These are phyloP conservation scores for Agrotis segetum DNA, from an alignment of 2,888 invertebrate genomes.

Conservation along the genomic window DNA sequence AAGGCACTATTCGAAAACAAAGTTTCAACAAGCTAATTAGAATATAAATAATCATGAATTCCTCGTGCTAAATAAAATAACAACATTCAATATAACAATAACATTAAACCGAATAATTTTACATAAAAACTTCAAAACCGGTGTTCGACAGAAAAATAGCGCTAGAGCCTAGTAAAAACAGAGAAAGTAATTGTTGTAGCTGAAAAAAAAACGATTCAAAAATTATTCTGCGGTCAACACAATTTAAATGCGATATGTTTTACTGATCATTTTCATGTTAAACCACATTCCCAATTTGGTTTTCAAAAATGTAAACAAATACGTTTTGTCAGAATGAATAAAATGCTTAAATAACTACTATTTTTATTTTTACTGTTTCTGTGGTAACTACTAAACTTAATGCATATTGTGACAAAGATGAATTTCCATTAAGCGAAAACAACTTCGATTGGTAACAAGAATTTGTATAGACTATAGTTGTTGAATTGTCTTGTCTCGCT, in stretches of 20 bases:
- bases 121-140: neutral
- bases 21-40: too few species aligned
- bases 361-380: too few species aligned
- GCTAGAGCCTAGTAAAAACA: neutral
- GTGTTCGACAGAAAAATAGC: neutral
- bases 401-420: neutral
- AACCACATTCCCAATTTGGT: neutral
- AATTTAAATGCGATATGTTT: constrained; percentile 19
- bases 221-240: neutral
- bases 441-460: neutral
- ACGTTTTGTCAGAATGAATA: neutral
- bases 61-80: too few species aligned
- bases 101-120: neutral
- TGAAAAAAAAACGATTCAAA: neutral
- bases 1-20: neutral
- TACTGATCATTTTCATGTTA: constrained; percentile 5
- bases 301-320: neutral
- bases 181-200: neutral
- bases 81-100: neutral
- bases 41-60: neutral
- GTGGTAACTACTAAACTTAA: neutral
- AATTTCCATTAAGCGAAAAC: neutral
- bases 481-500: constrained; percentile 19
- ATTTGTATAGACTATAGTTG: neutral
- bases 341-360: too few species aligned